Percentiles rank a stretch among this genome's conserved stretches.
Conservation (phyloP, 2,797 vertebrate species). For the Gambusia yucatana region DNA sequence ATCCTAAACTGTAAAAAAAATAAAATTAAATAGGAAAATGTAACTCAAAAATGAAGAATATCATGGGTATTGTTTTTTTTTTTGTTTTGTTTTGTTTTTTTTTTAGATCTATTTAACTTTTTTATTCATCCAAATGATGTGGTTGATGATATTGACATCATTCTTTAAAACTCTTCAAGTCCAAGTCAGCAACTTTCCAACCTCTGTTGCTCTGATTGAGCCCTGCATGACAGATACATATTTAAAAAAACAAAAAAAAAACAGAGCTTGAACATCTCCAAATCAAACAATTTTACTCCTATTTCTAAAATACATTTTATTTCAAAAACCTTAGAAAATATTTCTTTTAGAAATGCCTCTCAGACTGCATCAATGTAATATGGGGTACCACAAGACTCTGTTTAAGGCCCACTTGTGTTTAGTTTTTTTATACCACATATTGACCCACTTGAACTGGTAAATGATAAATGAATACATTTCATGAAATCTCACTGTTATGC, state of each 20-base stretch:
- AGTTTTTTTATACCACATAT: neutral
- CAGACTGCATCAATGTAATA: neutral
- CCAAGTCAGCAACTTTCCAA: neutral
- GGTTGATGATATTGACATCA: neutral
- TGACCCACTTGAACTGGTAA: neutral
- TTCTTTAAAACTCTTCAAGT: neutral
- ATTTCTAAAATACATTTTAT: neutral
- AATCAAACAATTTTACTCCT: neutral
- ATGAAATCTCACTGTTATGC: neutral
- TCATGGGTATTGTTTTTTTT: too few species aligned
- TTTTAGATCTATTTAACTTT: neutral
- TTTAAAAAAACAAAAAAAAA: neutral
- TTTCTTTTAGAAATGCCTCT: too few species aligned
- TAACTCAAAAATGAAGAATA: too few species aligned
- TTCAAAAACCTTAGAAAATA: neutral
- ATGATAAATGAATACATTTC: neutral
- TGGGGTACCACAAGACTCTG: neutral
- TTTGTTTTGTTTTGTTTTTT: too few species aligned
- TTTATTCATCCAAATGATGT: neutral
- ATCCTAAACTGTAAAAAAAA: too few species aligned
- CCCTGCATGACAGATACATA: too few species aligned
- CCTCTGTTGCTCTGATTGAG: neutral
- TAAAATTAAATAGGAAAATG: too few species aligned
- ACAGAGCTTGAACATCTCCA: neutral
- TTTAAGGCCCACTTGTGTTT: neutral